These are phyloP conservation scores for Beris chalybata DNA, from an alignment of 2,888 invertebrate species.

Conservation along the genomic window DNA sequence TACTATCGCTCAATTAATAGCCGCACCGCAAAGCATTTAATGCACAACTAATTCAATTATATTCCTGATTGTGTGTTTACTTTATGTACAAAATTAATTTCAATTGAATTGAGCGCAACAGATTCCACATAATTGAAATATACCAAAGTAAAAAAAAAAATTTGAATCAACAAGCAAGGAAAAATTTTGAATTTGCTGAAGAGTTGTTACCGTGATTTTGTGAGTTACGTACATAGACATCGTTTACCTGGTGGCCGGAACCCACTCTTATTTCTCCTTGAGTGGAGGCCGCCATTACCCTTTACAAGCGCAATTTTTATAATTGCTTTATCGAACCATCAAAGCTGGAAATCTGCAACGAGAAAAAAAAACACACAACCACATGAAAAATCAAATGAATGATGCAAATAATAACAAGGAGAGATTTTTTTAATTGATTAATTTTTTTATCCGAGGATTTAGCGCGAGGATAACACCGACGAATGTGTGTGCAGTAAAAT, in stretches of 20 bases:
- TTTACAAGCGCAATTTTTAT: constrained; percentile 44
- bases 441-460: neutral
- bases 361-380: neutral
- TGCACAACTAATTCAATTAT: no score
- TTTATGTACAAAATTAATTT: neutral
- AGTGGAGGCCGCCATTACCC: constrained; percentile 66
- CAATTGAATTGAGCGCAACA: neutral
- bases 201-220: constrained; percentile 60
- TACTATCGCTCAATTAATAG: no score
- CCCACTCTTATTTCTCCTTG: constrained; percentile 78
- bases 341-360: constrained; percentile 15
- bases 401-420: neutral
- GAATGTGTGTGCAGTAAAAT: no score
- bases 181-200: constrained; percentile 44
- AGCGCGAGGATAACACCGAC: no score
- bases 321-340: constrained; percentile 29
- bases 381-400: neutral
- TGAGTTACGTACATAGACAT: constrained; percentile 66
- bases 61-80: no score
- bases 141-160: constrained; percentile 8
- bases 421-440: neutral
- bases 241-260: constrained; percentile 75
- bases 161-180: constrained; percentile 1
- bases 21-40: no score
- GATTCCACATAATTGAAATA: constrained; percentile 5